Evolutionary conservation across 2,797 vertebrate genomes (phyloP), one percentile per base, ranked within the genome.

Genomic region (Gallirallus australis): DNA sequence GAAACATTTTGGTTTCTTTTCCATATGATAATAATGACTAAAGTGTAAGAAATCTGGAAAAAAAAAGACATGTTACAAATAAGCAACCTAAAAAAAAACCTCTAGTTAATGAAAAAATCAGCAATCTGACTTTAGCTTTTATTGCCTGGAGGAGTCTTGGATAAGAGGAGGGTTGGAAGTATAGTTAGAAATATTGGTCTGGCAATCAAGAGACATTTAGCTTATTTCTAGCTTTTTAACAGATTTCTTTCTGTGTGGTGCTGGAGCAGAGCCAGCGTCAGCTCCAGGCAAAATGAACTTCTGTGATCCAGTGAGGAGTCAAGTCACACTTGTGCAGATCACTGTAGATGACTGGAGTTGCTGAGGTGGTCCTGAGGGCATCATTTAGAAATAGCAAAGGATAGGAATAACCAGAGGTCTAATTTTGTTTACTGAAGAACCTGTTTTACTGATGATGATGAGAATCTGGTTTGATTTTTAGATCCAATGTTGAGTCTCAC

Each of bases 381-480:
- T 91, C 8, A 2, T 88, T 93, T 95, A 76, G 94, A 90, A 91
- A 90, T 47, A 86, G 77, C n/a, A 82, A 45, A 28, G 24, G 31
- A 70, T 72, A 60, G 77, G 33, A 91, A 92, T 86, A 91, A 79
- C 60, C 72, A 78, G 82, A 87, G 60, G 83, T 69, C 72, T 93
- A 69, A 91, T 94, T 94, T 82, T 91, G 80, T 93, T 94, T 94
- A 86, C 48, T 47, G 77, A 82, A 89, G n/a, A 94, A 96, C 82
- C 89, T 91, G 91, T 88, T 96, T 83, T 88, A 59, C 85, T 90
- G 93, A 72, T 93, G 72, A 78, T 85, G 72, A 73, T 90, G 82
- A 84, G 63, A 94, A 94, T 91, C 65, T 37, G 52, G 28, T 76
- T 86, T 91, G 93, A 93, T 90, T 92, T 89, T 89, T 86, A 8